phyloP scores from a whole-genome alignment of 1,140 invertebrate genomes.

The Drosophila paulistorum region DNA sequence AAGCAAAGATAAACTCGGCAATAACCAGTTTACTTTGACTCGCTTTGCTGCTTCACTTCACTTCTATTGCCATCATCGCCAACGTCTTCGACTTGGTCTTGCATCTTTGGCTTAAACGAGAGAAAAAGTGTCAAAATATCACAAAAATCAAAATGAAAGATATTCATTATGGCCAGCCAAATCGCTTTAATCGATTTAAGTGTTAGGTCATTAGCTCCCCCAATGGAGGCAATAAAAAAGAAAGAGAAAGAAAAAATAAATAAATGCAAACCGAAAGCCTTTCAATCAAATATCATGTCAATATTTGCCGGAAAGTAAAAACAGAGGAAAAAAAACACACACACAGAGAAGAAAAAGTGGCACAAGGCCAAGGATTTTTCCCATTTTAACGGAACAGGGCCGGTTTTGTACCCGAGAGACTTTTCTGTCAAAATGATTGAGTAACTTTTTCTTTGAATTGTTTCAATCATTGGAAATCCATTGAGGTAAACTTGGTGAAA shows the following conservation, averaged over 20 bases:
- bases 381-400: not conserved
- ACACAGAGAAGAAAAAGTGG: slow-evolving; percentile 24
- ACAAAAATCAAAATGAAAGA: slow-evolving; percentile 14
- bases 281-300: slow-evolving; percentile 52
- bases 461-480: too few species aligned
- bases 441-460: too few species aligned
- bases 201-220: slow-evolving; percentile 52
- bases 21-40: slow-evolving; percentile 25
- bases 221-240: slow-evolving; percentile 18
- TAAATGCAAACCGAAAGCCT: slow-evolving; percentile 37
- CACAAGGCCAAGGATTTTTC: slow-evolving; percentile 47
- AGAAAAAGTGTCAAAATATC: slow-evolving; percentile 51
- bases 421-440: too few species aligned
- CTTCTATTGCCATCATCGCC: slow-evolving; percentile 15
- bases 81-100: too few species aligned
- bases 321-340: not conserved
- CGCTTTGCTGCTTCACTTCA: slow-evolving; percentile 29
- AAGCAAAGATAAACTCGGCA: too few species aligned
- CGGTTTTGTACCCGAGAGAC: not conserved
- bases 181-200: slow-evolving; percentile 9
- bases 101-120: not conserved
- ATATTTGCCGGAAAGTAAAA: slow-evolving; percentile 50
- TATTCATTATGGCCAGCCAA: not conserved
- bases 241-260: slow-evolving; percentile 26
- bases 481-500: too few species aligned